Evolutionary conservation across 35 echinoderm and acorn worm genomes (phyloP), one percentile per base, ranked within the genome.

Genomic region (Patiria miniata): DNA sequence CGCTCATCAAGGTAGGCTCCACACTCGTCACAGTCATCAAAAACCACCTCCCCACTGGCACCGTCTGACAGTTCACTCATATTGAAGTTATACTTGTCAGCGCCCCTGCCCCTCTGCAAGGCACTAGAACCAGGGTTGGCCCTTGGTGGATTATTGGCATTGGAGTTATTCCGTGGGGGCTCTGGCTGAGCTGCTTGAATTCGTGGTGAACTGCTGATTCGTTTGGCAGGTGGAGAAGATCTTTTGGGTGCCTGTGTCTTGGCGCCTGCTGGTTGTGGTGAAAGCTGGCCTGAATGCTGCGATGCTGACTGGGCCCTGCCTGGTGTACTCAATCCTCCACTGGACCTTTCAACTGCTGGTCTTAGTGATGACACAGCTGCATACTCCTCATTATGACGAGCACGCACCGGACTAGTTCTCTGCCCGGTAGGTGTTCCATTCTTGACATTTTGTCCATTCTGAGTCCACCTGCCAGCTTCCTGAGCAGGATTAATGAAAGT

Each of bases 11-110:
- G 38, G 53, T 97, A 97, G 21, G 84, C 91, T 81, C 87, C 93
- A 52, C 95, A 97, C 83, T 97, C 95, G 56, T 91, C 95, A 85
- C 92, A 90, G 36, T 97, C 95, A 80, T 97, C 95, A 88, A 97
- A 97, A 3, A 97, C 88, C 34, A 97, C 89, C 40, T 97, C 95
- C 21, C 95, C 95, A 8, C 89, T 86, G 47, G 93, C 81, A 47
- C 85, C 55, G 39, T 87, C 80, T 29, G 86, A 52, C 30, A 86
- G 84, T 81, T 95, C 93, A 79, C 90, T 84, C 39, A 95, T 65
- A 52, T 90, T 81, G 73, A 76, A 84, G 51, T 42, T 52, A 32
- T 84, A 90, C 42, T 69, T 77, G 28, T 90, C 69, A 33, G 82
- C 28, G 52, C 1, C 29, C 30, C 39, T 61, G 82, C 82, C 82